phyloP scores from a whole-genome alignment of 2,888 invertebrate genomes.

The Eurytoma californica region DNA sequence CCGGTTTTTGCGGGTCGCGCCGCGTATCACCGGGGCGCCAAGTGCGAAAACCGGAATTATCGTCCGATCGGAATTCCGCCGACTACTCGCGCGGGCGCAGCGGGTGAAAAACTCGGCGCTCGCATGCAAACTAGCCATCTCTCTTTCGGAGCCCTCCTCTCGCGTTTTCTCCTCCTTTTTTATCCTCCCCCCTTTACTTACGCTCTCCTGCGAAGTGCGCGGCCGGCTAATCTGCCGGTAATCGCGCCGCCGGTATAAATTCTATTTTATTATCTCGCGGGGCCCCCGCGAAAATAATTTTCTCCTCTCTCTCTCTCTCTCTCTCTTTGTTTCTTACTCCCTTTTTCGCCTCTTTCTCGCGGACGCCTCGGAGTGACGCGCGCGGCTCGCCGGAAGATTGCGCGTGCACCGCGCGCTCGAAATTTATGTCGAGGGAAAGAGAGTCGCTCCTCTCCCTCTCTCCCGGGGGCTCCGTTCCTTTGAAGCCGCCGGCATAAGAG shows the following conservation, averaged over 20 bases:
- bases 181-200: background rate
- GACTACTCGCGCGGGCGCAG: background rate
- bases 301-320: conserved; percentile 25
- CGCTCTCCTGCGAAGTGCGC: conserved; percentile 10
- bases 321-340: conserved; percentile 34
- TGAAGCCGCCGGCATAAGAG: conserved; percentile 58
- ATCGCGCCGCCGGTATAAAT: conserved; percentile 53
- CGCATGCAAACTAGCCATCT: conserved; percentile 46
- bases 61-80: conserved; percentile 44
- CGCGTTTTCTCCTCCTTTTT: background rate
- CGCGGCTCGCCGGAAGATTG: conserved; percentile 27
- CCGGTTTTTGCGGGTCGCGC: background rate
- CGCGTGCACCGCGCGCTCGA: conserved; percentile 47
- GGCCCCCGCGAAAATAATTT: conserved; percentile 53
- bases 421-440: conserved; percentile 58
- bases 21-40: conserved; percentile 53
- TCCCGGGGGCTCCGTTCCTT: conserved; percentile 47
- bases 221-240: conserved; percentile 47
- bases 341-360: conserved; percentile 2
- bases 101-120: conserved; percentile 32
- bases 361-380: conserved; percentile 18
- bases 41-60: conserved; percentile 55
- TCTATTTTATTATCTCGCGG: conserved; percentile 55
- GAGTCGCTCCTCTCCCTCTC: conserved; percentile 43
- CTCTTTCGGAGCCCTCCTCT: background rate